A percentile compares a stretch with the other conserved stretches of the same genome.
Evolutionary conservation across 2,888 invertebrate genomes (phyloP).

Genomic region (Metopia argyrocephala): DNA sequence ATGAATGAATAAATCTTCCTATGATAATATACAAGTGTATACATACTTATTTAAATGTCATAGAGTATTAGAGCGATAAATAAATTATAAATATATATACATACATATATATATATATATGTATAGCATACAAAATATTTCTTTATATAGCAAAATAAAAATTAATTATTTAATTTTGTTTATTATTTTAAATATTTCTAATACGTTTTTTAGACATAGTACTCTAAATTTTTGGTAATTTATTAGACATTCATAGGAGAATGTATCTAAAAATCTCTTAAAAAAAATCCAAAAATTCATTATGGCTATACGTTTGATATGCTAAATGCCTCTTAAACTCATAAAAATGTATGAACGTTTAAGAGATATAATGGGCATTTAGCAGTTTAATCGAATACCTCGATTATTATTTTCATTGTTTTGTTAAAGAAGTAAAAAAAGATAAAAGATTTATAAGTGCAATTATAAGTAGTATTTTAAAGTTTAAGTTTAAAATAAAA

Average conservation of each 20-base stretch:
- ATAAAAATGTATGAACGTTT: too few relatives aligned
- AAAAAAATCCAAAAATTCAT: too few relatives aligned
- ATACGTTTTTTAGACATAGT: too few relatives aligned
- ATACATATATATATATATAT: neutral
- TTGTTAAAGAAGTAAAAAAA: conserved; percentile 30
- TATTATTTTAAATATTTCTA: conserved; percentile 15
- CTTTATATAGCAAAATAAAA: neutral
- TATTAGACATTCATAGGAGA: too few relatives aligned
- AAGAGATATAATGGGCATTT: too few relatives aligned
- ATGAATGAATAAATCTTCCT: conserved; percentile 51
- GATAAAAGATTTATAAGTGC: conserved; percentile 57
- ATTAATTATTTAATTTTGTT: conserved; percentile 13
- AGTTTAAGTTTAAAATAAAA: conserved; percentile 40
- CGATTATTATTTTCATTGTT: conserved; percentile 18
- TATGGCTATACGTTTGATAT: too few relatives aligned
- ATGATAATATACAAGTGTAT: conserved; percentile 51
- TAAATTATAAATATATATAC: conserved; percentile 3
- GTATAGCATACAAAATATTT: neutral
- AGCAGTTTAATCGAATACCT: too few relatives aligned
- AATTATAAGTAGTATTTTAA: conserved; percentile 61
- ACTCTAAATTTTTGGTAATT: too few relatives aligned
- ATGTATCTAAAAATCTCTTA: too few relatives aligned
- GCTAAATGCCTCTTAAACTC: too few relatives aligned
- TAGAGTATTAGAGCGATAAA: conserved; percentile 47
- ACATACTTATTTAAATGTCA: conserved; percentile 48